Percentiles rank a stretch among this genome's conserved stretches.
Evolutionary conservation across 2,888 invertebrate species (phyloP).

Genomic region (Ganaspis brasiliensis): DNA sequence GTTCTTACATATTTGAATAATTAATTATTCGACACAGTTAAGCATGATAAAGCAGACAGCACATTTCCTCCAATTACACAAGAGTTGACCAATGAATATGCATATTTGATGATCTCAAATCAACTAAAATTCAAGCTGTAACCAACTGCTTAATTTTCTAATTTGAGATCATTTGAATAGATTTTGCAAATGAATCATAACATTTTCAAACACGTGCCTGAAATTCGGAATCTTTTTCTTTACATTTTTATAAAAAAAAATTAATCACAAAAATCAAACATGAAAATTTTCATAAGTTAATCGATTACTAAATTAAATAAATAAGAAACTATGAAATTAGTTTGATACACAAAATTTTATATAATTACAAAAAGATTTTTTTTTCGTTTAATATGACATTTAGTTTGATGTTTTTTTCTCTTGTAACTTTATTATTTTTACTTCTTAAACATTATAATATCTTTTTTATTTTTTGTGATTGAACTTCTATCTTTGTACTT

Average conservation of each 20-base stretch:
- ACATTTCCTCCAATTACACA: conserved; percentile 52
- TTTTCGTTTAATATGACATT: no score
- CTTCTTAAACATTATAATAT: no score
- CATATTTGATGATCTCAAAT: neutral
- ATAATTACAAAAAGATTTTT: no score
- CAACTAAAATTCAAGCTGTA: conserved; percentile 2
- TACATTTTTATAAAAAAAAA: neutral
- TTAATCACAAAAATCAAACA: neutral
- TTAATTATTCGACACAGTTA: conserved; percentile 63
- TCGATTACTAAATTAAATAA: no score
- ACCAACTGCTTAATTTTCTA: conserved; percentile 23
- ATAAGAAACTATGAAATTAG: no score
- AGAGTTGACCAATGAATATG: conserved; percentile 42
- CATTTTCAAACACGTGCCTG: neutral
- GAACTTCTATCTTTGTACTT: no score
- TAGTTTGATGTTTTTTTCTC: no score
- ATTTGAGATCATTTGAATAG: neutral
- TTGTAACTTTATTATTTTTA: no score
- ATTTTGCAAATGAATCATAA: conserved; percentile 2
- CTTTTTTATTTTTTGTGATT: no score
- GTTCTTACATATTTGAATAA: conserved; percentile 71
- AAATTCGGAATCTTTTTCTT: neutral
- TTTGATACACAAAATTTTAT: no score
- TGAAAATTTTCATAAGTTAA: neutral
- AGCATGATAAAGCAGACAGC: conserved; percentile 59